Base-by-base conservation (phyloP, 2,113 vertebrate genomes). In the Hyperoodon ampullatus region DNA sequence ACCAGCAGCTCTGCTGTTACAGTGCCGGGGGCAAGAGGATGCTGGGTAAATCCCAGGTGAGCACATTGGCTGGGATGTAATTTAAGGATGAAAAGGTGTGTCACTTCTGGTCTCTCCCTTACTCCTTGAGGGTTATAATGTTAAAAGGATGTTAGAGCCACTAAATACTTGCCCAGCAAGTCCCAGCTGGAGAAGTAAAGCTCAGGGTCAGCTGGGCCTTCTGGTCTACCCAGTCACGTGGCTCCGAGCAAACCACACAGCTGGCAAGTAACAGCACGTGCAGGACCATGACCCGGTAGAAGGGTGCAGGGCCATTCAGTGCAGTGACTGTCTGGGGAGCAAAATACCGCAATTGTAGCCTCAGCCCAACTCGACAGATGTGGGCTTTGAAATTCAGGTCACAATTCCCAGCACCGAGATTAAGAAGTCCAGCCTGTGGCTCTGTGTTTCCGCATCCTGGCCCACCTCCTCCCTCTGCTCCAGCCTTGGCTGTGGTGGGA, bases 391-490 rank as follows among this genome's bases (percentile, higher is more conserved):
- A 12, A 19, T 12, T 63, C 18, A 1, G 42, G 26, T 21, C 19
- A 1, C 44, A 9, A 5, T 16, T 33, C 60, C 24, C 35, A 1
- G 66, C 1, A 0, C 16, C 0, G 28, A 77, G 50, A 14, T 15
- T 21, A 9, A 9, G 28, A 39, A 14, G 50, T 0, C 10, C 13
- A 35, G 66, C 4, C 0, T 0, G 0, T 4, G 47, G 28, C 24
- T 30, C 47, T 11, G 47, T 6, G 33, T 9, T 47, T 39, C 47
- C 1, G 0, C 0, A 0, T n/a, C 47, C 50, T 1, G 72, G 60
- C 16, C 3, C 28, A 6, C 19, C 21, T 30, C 19, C 6, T 39
- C 42, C 26, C 21, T 47, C 3, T 19, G 85, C 50, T 63, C 28
- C 26, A 18, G 63, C 90, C 53, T 11, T 11, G 10, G 30, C 24